phyloP scores from a whole-genome alignment of 2,113 vertebrate species.

The Beaufortia kweichowensis region DNA sequence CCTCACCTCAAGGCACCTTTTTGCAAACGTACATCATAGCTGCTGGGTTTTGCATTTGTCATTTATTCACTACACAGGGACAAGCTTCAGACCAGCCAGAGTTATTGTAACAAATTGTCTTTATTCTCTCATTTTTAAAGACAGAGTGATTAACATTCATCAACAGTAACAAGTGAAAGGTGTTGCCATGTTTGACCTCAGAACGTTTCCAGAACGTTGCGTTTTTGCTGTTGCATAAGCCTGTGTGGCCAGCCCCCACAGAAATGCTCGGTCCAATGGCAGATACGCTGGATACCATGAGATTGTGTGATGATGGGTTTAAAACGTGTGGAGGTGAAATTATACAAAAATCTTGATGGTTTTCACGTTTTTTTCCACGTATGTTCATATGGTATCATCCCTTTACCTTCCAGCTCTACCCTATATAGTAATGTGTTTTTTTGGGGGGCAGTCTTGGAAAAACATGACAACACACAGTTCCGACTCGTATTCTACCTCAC shows the following conservation, averaged over 20 bases:
- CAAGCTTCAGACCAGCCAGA: constrained; percentile 28
- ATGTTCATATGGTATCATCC: not conserved
- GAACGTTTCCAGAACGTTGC: constrained; percentile 65
- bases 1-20: constrained; percentile 11
- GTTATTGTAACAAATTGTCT: constrained; percentile 64
- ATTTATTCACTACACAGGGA: not conserved
- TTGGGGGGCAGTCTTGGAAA: too few relatives aligned
- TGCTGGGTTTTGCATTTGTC: not conserved
- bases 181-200: constrained; percentile 44
- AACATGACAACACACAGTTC: too few relatives aligned
- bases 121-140: constrained; percentile 68
- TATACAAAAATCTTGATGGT: constrained; percentile 5
- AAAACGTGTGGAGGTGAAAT: constrained; percentile 47
- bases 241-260: constrained; percentile 65
- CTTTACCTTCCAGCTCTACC: not conserved
- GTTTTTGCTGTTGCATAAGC: constrained; percentile 44
- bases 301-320: constrained; percentile 10
- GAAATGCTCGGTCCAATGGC: constrained; percentile 36
- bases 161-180: constrained; percentile 59
- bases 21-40: not conserved
- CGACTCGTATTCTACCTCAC: too few relatives aligned
- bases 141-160: constrained; percentile 57
- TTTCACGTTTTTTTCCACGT: not conserved
- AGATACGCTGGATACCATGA: not conserved
- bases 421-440: not conserved